These are phyloP conservation scores for Trichogramma dendrolimi DNA, from an alignment of 2,888 invertebrate genomes.

Conservation along the genomic window DNA sequence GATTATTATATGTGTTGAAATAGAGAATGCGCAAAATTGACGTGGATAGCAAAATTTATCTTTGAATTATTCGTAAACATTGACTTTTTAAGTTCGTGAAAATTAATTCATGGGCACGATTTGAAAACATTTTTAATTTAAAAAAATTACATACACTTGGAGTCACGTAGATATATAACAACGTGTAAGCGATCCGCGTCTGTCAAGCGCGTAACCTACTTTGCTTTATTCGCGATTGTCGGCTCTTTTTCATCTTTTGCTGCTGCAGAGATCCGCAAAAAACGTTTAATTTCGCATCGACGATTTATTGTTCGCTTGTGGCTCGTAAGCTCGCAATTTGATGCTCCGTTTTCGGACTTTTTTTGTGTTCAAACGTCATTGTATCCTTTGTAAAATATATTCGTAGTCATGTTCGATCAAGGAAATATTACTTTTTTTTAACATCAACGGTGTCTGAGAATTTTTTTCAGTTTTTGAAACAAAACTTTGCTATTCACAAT, in stretches of 20 bases:
- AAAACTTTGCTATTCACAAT: slow-evolving; percentile 40
- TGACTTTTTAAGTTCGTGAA: too few relatives aligned
- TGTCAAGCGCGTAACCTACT: slow-evolving; percentile 31
- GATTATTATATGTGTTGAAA: too few relatives aligned
- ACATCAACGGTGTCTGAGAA: not conserved
- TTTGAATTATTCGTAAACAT: too few relatives aligned
- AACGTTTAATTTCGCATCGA: slow-evolving; percentile 27
- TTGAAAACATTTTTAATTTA: too few relatives aligned
- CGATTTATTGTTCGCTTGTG: slow-evolving; percentile 11
- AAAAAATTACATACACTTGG: too few relatives aligned
- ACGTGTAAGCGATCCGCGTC: slow-evolving; percentile 18
- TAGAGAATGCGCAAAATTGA: too few relatives aligned
- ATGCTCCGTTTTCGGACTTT: not conserved
- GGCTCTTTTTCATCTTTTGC: slow-evolving; percentile 9
- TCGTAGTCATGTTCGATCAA: not conserved
- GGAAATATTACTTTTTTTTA: slow-evolving; percentile 2
- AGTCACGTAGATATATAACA: slow-evolving; percentile 4
- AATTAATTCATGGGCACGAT: too few relatives aligned
- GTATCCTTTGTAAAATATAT: not conserved
- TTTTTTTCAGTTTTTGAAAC: not conserved
- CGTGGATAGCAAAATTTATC: too few relatives aligned
- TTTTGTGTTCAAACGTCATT: not conserved
- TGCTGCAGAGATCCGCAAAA: slow-evolving; percentile 20
- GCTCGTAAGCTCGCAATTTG: not conserved
- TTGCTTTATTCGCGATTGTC: slow-evolving; percentile 23